These are phyloP conservation scores for Amia ocellicauda DNA, from an alignment of 2,113 vertebrate species.

Conservation along the genomic window DNA sequence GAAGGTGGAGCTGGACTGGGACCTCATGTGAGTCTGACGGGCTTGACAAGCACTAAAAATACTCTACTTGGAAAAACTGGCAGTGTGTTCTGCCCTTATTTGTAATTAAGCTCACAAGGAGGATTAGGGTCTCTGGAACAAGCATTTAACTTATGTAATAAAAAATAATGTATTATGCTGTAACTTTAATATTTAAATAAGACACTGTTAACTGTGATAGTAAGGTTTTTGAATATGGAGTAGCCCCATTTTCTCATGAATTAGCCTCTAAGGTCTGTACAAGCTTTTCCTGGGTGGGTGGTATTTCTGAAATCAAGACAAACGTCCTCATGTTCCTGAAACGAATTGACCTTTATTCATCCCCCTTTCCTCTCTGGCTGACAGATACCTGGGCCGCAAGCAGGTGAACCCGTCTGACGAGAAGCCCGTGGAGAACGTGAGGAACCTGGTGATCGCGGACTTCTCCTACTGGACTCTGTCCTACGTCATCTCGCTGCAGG, in stretches of 20 bases:
- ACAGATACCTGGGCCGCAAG: constrained; percentile 91
- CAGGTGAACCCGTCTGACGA: constrained; percentile 82
- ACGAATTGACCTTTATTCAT: not conserved
- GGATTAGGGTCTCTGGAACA: too few relatives aligned
- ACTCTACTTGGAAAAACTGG: too few relatives aligned
- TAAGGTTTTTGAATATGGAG: too few relatives aligned
- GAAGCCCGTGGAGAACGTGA: constrained; percentile 67
- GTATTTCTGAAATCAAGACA: not conserved
- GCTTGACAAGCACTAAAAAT: not conserved
- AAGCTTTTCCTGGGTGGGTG: not conserved
- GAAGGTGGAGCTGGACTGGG: constrained; percentile 76
- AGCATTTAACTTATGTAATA: too few relatives aligned
- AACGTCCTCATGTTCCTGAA: constrained; percentile 14
- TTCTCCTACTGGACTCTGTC: constrained; percentile 96
- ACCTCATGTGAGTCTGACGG: constrained; percentile 78
- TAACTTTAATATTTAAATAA: too few relatives aligned
- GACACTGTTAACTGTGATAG: too few relatives aligned
- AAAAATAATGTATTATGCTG: too few relatives aligned
- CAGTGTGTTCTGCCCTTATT: too few relatives aligned
- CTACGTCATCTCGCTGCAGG: constrained; percentile 77
- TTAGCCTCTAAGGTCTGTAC: too few relatives aligned
- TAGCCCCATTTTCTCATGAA: too few relatives aligned
- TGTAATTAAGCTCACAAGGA: not conserved
- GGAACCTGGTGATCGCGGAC: constrained; percentile 74
- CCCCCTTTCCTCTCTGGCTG: constrained; percentile 1